Evolutionary conservation across 1,140 invertebrate genomes (phyloP).

Genomic region (Aplysia californica): DNA sequence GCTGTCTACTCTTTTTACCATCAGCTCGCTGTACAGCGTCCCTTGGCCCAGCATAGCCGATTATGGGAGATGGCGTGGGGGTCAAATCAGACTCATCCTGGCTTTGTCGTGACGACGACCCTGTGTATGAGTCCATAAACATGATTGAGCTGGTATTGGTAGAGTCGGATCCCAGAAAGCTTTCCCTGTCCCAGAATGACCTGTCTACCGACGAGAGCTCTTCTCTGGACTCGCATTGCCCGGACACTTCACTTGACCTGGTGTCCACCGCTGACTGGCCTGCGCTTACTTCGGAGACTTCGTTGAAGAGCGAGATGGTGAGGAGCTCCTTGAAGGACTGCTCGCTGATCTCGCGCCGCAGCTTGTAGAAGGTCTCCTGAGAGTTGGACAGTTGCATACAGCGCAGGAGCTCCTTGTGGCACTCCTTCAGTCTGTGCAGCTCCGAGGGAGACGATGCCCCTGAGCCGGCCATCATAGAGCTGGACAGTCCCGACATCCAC

Average conservation of each 20-base stretch:
- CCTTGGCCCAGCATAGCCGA: too few species aligned
- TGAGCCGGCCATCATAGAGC: neutral
- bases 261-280: neutral
- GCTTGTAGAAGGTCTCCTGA: conserved; percentile 16
- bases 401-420: conserved; percentile 1
- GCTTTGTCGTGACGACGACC: too few species aligned
- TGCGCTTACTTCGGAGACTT: neutral
- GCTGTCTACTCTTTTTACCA: too few species aligned
- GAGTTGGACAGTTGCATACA: conserved; percentile 19
- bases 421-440: neutral
- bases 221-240: neutral
- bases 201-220: neutral
- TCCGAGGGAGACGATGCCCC: too few species aligned
- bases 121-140: too few species aligned
- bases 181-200: neutral
- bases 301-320: neutral
- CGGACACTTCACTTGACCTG: neutral
- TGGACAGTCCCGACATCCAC: neutral
- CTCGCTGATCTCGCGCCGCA: neutral
- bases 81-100: too few species aligned
- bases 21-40: too few species aligned
- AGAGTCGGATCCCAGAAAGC: neutral
- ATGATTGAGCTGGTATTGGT: neutral
- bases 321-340: conserved; percentile 2
- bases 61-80: too few species aligned